phyloP scores from a whole-genome alignment of 2,797 vertebrate genomes.

The Karalla daura region DNA sequence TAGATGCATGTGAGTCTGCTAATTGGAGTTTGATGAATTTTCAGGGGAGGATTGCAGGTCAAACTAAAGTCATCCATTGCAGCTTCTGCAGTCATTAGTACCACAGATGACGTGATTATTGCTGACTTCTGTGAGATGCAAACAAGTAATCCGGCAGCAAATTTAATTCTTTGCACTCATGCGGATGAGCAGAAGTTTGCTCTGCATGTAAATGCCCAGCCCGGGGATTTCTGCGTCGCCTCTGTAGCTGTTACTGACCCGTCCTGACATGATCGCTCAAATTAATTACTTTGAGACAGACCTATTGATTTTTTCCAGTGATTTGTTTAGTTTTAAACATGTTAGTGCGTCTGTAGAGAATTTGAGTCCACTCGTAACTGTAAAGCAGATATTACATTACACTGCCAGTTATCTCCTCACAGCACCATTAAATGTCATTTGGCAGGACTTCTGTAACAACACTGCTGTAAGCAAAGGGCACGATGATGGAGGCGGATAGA shows the following conservation, averaged over 20 bases:
- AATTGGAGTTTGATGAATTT: slow-evolving; percentile 25
- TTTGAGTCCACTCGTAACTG: neutral
- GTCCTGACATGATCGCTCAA: slow-evolving; percentile 19
- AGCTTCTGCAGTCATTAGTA: neutral
- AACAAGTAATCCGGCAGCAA: neutral
- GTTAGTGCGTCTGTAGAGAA: neutral
- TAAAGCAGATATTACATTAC: neutral
- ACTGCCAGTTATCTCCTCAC: neutral
- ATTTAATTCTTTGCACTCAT: no score
- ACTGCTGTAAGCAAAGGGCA: neutral
- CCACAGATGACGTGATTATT: neutral
- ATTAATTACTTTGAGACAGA: slow-evolving; percentile 25
- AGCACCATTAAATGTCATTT: neutral
- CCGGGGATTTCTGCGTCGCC: slow-evolving; percentile 15
- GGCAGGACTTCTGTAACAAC: neutral
- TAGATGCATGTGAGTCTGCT: slow-evolving; percentile 25
- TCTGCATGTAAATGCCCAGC: neutral
- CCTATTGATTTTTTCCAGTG: neutral
- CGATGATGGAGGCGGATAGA: neutral
- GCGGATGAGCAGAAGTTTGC: neutral
- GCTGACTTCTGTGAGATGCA: neutral
- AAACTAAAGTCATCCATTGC: slow-evolving; percentile 4
- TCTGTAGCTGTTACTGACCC: slow-evolving; percentile 4
- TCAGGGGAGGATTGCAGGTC: neutral
- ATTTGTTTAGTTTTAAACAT: neutral